A percentile compares a stretch with the other conserved stretches of the same genome.
Conservation (phyloP, 2,888 invertebrate species). For the Noctuana brunneofusca region DNA sequence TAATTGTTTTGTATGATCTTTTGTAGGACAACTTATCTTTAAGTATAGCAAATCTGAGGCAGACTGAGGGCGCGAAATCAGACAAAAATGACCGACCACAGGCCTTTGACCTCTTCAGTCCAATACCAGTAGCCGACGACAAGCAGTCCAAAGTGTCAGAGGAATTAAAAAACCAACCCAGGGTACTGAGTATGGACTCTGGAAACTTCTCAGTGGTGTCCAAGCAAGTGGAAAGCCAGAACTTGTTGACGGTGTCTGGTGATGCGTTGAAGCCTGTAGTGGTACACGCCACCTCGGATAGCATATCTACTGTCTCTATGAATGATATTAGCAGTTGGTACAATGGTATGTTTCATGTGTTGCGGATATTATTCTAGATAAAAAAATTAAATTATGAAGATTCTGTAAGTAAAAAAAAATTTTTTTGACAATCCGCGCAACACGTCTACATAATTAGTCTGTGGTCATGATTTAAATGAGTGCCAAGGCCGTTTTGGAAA, state of each 20-base stretch:
- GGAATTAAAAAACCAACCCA: conserved; percentile 59
- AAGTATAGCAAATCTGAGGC: conserved; percentile 43
- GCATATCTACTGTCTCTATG: conserved; percentile 78
- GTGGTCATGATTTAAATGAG: no score
- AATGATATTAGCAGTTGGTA: conserved; percentile 87
- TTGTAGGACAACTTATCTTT: conserved; percentile 62
- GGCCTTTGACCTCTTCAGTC: conserved; percentile 80
- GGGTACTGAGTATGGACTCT: conserved; percentile 69
- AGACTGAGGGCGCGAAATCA: conserved; percentile 43
- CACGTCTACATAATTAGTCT: no score
- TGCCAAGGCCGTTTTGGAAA: no score
- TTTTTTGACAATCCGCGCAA: no score
- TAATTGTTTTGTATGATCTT: conserved; percentile 27
- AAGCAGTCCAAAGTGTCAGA: conserved; percentile 67
- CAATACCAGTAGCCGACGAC: conserved; percentile 71
- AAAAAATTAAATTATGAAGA: no score
- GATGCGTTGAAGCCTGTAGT: conserved; percentile 66
- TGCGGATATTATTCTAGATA: no score
- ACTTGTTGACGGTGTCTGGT: conserved; percentile 63
- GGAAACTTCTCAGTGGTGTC: conserved; percentile 73
- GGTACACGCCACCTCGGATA: conserved; percentile 67
- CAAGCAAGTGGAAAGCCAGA: conserved; percentile 59
- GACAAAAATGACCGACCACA: conserved; percentile 61
- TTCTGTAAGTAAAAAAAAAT: no score
- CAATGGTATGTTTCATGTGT: conserved; percentile 80